Percentiles rank a stretch among this genome's conserved stretches.
phyloP scores from a whole-genome alignment of 2,113 vertebrate genomes.

The Podarcis cretensis region DNA sequence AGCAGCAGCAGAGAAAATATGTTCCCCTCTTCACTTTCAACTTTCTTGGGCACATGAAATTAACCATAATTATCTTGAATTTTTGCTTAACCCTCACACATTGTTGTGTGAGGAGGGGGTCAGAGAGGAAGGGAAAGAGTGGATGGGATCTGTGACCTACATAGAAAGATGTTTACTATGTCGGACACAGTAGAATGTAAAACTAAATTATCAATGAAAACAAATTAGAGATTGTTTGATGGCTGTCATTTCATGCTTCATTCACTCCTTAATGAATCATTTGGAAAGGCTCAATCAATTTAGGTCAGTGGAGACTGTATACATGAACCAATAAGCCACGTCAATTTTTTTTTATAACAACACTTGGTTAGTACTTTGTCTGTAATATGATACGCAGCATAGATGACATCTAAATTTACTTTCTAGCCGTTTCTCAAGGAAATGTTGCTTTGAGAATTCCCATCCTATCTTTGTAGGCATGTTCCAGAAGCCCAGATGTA shows the following conservation, averaged over 20 bases:
- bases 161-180: not conserved
- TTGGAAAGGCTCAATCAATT: not conserved
- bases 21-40: no score
- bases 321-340: not conserved
- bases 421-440: not conserved
- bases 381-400: not conserved
- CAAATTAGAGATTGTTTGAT: not conserved
- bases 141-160: not conserved
- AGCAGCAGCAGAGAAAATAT: no score
- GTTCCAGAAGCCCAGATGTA: not conserved
- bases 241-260: not conserved
- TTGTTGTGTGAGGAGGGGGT: no score
- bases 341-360: not conserved
- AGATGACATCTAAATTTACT: not conserved
- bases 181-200: not conserved
- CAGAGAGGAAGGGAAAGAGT: not conserved
- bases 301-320: not conserved
- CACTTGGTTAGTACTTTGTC: no score
- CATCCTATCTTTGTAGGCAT: not conserved
- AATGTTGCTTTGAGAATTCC: not conserved
- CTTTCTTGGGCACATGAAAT: no score
- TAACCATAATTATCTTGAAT: no score
- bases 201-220: not conserved
- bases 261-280: not conserved
- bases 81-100: no score